These are phyloP conservation scores for Rhinophrynus dorsalis DNA, from an alignment of 2,797 vertebrate genomes.

Conservation along the genomic window DNA sequence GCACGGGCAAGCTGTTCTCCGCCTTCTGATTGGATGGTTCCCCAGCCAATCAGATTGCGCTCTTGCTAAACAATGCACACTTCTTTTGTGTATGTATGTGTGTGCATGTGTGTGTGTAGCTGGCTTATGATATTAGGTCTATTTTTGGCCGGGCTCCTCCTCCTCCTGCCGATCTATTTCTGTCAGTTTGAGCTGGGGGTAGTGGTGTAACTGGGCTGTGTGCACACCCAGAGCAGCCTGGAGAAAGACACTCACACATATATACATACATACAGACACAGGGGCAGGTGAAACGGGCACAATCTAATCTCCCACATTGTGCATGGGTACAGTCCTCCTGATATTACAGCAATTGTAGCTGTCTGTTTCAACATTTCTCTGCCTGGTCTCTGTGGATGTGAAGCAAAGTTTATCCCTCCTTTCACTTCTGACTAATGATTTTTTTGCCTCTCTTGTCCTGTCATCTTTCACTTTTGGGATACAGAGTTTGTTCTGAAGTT, in stretches of 20 bases:
- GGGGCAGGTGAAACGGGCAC: conserved; percentile 15
- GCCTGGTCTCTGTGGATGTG: not conserved
- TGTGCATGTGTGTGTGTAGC: not conserved
- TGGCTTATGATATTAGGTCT: conserved; percentile 25
- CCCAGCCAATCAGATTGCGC: conserved; percentile 4
- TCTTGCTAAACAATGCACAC: conserved; percentile 18
- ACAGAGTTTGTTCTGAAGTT: not conserved
- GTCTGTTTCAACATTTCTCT: too few relatives aligned
- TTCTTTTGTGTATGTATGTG: conserved; percentile 20
- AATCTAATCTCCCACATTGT: not conserved
- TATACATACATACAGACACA: not conserved
- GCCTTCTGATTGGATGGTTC: conserved; percentile 10
- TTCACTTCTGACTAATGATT: not conserved
- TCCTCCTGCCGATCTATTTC: conserved; percentile 44
- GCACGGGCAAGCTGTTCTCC: not conserved
- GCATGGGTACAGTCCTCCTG: too few relatives aligned
- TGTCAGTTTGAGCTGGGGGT: conserved; percentile 41
- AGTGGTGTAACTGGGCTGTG: conserved; percentile 14
- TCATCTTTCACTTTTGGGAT: not conserved
- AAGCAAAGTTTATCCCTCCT: not conserved
- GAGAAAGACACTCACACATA: not conserved
- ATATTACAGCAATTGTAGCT: too few relatives aligned
- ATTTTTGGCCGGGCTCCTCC: conserved; percentile 43
- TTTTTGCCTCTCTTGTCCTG: not conserved
- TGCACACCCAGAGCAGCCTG: conserved; percentile 21